Evolutionary conservation across 23 tunicate species (phyloP).

Genomic region (Trididemnum miniatum): DNA sequence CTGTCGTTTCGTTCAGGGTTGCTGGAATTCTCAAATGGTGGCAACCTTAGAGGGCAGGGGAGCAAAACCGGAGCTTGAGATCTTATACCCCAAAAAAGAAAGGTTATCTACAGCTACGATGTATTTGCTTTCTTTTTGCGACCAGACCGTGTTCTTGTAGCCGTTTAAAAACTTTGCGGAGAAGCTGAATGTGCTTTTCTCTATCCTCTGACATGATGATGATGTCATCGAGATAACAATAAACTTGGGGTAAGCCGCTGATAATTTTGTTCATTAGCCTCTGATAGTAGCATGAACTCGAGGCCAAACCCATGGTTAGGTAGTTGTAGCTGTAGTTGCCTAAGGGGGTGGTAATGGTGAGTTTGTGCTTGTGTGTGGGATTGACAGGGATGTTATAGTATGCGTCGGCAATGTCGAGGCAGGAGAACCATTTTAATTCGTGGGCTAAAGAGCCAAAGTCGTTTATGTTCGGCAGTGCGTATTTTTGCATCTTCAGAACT

Average conservation of each 20-base stretch:
- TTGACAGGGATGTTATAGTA: constrained; percentile 9
- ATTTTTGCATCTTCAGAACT: neutral
- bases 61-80: neutral
- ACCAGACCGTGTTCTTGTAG: constrained; percentile 1
- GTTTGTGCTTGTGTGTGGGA: neutral
- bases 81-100: neutral
- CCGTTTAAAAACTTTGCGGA: neutral
- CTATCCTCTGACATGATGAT: neutral
- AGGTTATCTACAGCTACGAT: constrained; percentile 1
- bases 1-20: neutral
- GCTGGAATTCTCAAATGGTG: neutral
- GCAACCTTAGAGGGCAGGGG: neutral
- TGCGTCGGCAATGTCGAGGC: neutral
- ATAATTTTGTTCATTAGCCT: neutral
- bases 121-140: neutral
- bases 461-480: constrained; percentile 13
- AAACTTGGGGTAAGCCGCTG: neutral
- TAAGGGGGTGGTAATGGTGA: constrained; percentile 4
- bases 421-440: neutral
- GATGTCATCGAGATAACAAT: constrained; percentile 7
- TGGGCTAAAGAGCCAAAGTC: constrained; percentile 2
- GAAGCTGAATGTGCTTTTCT: neutral
- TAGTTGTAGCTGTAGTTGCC: neutral
- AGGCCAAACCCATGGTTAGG: constrained; percentile 4
- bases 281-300: neutral